Percentiles rank a stretch among this genome's conserved stretches.
These are phyloP conservation scores for Mechanitis mazaeus DNA, from an alignment of 2,888 invertebrate genomes.

Conservation along the genomic window DNA sequence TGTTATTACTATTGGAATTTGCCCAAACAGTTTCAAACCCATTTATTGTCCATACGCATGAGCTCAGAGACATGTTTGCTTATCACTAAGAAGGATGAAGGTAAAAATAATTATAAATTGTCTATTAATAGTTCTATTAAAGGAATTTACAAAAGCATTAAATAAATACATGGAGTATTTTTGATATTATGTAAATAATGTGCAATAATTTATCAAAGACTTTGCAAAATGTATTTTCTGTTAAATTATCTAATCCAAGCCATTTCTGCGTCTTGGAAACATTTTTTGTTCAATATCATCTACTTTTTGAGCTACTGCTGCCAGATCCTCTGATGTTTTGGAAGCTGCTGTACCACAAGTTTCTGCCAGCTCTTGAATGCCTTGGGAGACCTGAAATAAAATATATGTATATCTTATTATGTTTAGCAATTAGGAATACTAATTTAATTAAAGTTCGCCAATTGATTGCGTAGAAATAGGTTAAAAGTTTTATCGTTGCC, in stretches of 20 bases:
- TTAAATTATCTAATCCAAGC: constrained; percentile 51
- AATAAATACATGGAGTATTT: not conserved
- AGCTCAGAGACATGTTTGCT: no score
- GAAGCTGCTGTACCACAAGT: constrained; percentile 64
- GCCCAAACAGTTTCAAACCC: no score
- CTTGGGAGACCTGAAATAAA: constrained; percentile 53
- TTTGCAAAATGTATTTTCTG: not conserved
- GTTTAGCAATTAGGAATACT: no score
- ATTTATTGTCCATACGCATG: no score
- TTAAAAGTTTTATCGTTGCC: no score
- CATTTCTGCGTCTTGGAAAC: constrained; percentile 63
- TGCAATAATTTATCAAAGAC: not conserved
- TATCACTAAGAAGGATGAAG: no score
- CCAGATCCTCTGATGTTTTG: constrained; percentile 57
- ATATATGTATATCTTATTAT: not conserved
- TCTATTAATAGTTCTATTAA: no score
- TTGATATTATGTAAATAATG: not conserved
- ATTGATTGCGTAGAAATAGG: no score
- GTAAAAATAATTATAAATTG: no score
- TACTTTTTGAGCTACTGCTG: constrained; percentile 59
- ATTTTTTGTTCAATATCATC: constrained; percentile 58
- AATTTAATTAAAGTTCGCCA: no score
- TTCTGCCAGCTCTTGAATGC: constrained; percentile 64
- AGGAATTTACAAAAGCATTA: constrained; percentile 2
- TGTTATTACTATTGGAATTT: no score